Evolutionary conservation across 2,888 invertebrate species (phyloP), one percentile per base, ranked within the genome.

Genomic region (Parnassius orleans): DNA sequence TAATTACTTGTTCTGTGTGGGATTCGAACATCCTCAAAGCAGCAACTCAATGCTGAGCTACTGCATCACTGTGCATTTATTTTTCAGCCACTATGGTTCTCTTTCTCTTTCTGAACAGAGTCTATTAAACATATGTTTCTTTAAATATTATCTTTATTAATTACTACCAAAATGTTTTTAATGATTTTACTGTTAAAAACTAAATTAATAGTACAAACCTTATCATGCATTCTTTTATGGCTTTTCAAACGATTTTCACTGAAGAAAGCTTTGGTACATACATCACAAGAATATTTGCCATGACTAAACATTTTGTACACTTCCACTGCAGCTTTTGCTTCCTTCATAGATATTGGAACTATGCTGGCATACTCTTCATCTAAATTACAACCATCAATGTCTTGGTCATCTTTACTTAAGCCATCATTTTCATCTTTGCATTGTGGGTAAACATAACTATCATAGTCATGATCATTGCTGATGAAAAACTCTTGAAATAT

Each of bases 191-290:
- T 33, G 33, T 33, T 5, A 33, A 33, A 33, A 33, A 33, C 7
- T 19, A 19, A 19, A 33, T 33, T 33, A 33, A 14, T 19, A 43
- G 46, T 33, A 61, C 69, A 75, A 72, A 87, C 90, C 80, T 78
- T 81, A 70, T 88, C 85, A 81, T 90, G 90, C 85, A 87, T 88
- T 19, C 87, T 75, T 68, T 75, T 74, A 72, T 90, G 90, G 19
- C 74, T 60, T 14, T 75, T 78, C 57, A 84, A 69, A 12, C 81
- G 73, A 33, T 76, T 76, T 33, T 84, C 81, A 73, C 72, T 82
- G 53, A 72, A 71, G 69, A 80, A 87, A 7, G 75, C 66, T 53
- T 82, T 85, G n/a, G 75, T 74, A 65, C 90, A 90, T 33, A 79
- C 65, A 11, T 73, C 61, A 71, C 90, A 90, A 12, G 70, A 69